Evolutionary conservation across 2,797 vertebrate genomes (phyloP), one percentile per base, ranked within the genome.

Genomic region (Melanotaenia trifasciata): DNA sequence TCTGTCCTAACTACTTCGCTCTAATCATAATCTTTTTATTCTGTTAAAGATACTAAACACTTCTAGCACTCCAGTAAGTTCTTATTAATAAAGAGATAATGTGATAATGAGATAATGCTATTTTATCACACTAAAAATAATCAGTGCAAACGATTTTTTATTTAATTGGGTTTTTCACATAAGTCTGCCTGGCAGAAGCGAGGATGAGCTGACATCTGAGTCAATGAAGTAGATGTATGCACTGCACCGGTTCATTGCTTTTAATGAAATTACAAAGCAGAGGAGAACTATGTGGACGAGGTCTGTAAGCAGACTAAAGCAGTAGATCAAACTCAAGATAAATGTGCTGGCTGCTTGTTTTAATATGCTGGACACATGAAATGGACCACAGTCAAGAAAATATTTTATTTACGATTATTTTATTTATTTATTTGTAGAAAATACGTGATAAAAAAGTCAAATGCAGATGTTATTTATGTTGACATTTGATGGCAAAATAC

Each of bases 201-300:
- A 63, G 32, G 50, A 63, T 1, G 3, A 74, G 73, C 59, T 61
- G 38, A 64, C 12, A 22, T 77, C 64, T 63, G 63, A 73, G 72
- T 35, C 32, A 53, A 1, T 65, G 14, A 54, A 69, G 60, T 4
- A 58, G 51, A 72, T 64, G 72, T 64, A 80, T 76, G 56, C 13
- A 2, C 10, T 60, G 32, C 26, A 53, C 24, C 0, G 54, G n/a
- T 83, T 56, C 65, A 80, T 36, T 70, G 71, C 84, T 85, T 85
- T 89, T 75, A 84, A 76, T 78, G 38, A 71, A 89, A 87, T 89
- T 73, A 74, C 54, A 69, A 43, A 73, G 50, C 26, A 60, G 59
- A 50, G 24, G 47, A 65, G 59, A 33, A 58, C 24, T 54, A 35
- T 62, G 28, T 22, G 43, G 61, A 59, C 6, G 51, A 13, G 22